Evolutionary conservation across 2,797 vertebrate species (phyloP), one percentile per base, ranked within the genome.

Genomic region (Pangasius sanitwongsei): DNA sequence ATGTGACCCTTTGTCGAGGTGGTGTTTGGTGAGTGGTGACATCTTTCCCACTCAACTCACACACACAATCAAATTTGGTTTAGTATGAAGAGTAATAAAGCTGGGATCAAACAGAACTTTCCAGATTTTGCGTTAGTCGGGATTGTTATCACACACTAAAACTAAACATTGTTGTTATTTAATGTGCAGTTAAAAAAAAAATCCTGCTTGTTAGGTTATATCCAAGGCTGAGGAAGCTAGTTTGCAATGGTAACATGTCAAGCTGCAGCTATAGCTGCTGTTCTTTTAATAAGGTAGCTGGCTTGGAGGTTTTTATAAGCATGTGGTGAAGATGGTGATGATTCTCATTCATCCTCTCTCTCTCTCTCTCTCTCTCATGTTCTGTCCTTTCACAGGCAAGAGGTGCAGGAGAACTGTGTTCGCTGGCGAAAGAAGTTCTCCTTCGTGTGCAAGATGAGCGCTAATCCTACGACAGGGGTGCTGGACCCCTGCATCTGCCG

Each of bases 401-500:
- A 99, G 93, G 97, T 99, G 81, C 97, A 98, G 95, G 97, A 99
- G 93, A 99, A 99, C 94, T 97, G 97, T 0, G 98, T 99, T 53
- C 96, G 96, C 90, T 99, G 98, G 98, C 96, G 94, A 91, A 99
- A 97, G 95, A 98, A 96, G 93, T 98, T 98, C 92, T 97, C 95
- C 59, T 99, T 99, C 41, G 95, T 98, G 92, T 99, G 98, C 92
- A 99, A 98, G 93, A 98, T 99, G 97, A 98, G 97, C 15, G 97
- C 97, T 63, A 99, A 97, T 92, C 95, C 97, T 0, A 95, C 96
- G 90, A 98, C 96, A 0, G 98, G 98, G 28, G 97, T 98, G 90
- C 95, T 99, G 94, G 98, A 99, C 91, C 97, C 97, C 87, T 98
- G 98, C 86, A 75, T 98, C 94, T 98, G 98, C 94, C 93, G 98